Conservation (phyloP, 2,113 vertebrate genomes). For the Pollimyrus isidori region DNA sequence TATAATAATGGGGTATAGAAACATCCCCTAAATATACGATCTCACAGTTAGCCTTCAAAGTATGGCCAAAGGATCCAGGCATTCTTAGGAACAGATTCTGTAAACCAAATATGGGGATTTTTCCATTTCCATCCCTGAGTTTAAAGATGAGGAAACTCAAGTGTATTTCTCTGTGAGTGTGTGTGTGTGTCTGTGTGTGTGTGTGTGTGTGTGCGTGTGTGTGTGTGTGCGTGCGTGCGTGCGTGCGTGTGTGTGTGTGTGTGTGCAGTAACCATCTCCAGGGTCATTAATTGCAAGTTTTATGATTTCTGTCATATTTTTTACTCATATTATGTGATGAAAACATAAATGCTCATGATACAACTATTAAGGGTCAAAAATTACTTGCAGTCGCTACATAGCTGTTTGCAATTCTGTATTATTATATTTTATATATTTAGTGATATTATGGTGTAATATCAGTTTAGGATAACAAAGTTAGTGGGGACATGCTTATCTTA, state of each 20-base stretch:
- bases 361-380: background rate
- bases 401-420: background rate
- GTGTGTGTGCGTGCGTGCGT: background rate
- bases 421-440: background rate
- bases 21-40: background rate
- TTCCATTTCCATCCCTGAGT: background rate
- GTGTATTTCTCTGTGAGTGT: background rate
- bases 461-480: background rate
- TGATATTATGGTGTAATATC: background rate
- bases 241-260: background rate
- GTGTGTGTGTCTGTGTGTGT: background rate
- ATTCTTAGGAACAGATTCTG: background rate
- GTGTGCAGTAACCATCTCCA: background rate
- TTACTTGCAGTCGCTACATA: background rate
- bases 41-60: background rate
- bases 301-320: background rate
- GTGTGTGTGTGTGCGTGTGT: background rate
- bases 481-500: background rate
- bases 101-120: background rate
- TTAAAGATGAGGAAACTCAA: background rate
- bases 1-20: background rate
- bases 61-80: background rate
- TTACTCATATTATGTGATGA: background rate
- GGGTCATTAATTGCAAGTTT: background rate
- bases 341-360: background rate